A percentile compares a stretch with the other conserved stretches of the same genome.
Evolutionary conservation across 2,888 invertebrate genomes (phyloP).

Genomic region (Agonum fuliginosum): DNA sequence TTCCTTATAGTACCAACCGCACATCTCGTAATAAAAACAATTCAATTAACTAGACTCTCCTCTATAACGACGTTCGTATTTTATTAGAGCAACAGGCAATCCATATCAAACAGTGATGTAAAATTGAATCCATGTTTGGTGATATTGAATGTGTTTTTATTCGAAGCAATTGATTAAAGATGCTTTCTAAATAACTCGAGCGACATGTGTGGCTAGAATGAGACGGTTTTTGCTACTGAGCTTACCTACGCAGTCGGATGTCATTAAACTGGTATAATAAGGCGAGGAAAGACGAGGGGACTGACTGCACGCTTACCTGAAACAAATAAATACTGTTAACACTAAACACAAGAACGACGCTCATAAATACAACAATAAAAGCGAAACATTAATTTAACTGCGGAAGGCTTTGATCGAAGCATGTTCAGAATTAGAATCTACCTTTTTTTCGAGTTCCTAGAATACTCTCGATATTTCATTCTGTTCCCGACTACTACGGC

Average conservation of each 20-base stretch:
- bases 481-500: no score
- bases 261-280: constrained; percentile 24
- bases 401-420: background rate
- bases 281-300: no score
- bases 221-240: background rate
- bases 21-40: constrained; percentile 5
- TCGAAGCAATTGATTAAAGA: constrained; percentile 42
- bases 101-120: constrained; percentile 23
- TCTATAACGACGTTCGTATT: constrained; percentile 19
- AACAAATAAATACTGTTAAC: constrained; percentile 24
- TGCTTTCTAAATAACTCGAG: constrained; percentile 45
- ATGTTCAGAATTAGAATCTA: no score
- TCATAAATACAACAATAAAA: background rate
- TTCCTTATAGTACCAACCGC: no score
- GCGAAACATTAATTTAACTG: no score
- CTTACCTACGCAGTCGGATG: constrained; percentile 24
- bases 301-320: no score
- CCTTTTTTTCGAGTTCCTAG: no score
- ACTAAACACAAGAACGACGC: no score
- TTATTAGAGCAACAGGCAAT: constrained; percentile 15
- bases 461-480: no score
- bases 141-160: constrained; percentile 47
- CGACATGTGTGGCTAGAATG: constrained; percentile 20
- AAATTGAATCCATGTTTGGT: constrained; percentile 31
- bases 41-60: constrained; percentile 20